Evolutionary conservation across 2,797 vertebrate species (phyloP).

Genomic region (Myotis findleyi): DNA sequence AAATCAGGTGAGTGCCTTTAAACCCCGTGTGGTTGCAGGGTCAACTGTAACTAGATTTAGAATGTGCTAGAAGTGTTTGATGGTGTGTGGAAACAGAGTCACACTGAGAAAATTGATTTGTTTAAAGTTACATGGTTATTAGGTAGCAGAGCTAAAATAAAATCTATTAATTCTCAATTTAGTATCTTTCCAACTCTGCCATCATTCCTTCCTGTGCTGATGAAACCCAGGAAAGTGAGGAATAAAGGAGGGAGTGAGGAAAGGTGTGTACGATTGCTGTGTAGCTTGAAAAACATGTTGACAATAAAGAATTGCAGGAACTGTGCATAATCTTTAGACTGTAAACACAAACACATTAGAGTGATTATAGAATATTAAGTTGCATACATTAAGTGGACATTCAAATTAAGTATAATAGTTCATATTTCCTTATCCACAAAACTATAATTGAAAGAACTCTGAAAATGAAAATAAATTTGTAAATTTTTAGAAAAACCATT

Average conservation of each 20-base stretch:
- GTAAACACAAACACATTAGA: not conserved
- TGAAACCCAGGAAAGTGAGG: not conserved
- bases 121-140: not conserved
- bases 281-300: not conserved
- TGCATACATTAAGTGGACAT: not conserved
- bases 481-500: conserved; percentile 51
- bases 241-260: not conserved
- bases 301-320: not conserved
- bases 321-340: not conserved
- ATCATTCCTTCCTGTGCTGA: not conserved
- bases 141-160: not conserved
- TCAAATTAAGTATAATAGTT: not conserved
- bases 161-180: not conserved
- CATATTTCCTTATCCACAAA: not conserved
- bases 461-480: not conserved
- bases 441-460: not conserved
- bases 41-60: not conserved
- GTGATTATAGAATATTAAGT: not conserved
- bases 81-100: not conserved
- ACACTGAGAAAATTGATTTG: not conserved
- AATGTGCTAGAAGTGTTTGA: not conserved
- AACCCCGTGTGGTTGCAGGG: not conserved
- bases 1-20: not conserved
- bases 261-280: not conserved
- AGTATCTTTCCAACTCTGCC: not conserved